Base-by-base conservation (phyloP, 2,113 vertebrate species). In the Clarias gariepinus region DNA sequence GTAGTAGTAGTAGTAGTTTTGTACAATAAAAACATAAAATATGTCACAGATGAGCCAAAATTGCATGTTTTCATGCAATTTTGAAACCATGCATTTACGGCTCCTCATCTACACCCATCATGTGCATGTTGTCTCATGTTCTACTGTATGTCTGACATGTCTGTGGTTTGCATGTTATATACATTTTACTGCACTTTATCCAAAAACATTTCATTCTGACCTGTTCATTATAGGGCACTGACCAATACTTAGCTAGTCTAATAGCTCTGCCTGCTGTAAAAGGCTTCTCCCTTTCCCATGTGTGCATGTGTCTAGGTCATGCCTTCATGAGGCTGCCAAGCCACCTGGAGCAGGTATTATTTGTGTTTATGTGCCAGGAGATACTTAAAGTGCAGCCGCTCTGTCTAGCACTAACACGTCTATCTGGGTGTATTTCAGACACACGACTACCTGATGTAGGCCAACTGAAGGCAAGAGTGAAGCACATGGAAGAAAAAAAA, bases 311-410 rank as follows among this genome's bases (percentile, higher is more conserved):
- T 68, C n/a, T 28, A 60, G 18, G 52, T 36, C 82, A 57, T 71
- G 11, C 68, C 30, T 36, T 23, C 30, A 63, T n/a, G 3, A 58
- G 78, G 80, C n/a, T 81, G 85, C 89, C 82, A 92, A 91, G 87
- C 76, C 92, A 93, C 93, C 91, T 93, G 90, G 90, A 90, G 82
- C 82, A 93, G 92, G 91, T 93, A 92, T 93, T 89, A 91, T 93
- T 92, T 83, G 82, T 90, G 63, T 85, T 84, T 86, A 19, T 86
- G 88, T 93, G 93, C 94, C 93, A 94, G 91, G 84, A 93, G 86
- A 91, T 87, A 92, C 91, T 94, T 90, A 91, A 91, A 91, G 82
- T 90, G 28, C 64, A 89, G 83, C 63, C 92, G 80, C 78, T 88
- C 83, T 87, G 93, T 94, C 94, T 94, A 87, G 93, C 86, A 77